Evolutionary conservation across 2,888 invertebrate species (phyloP).

Genomic region (Terebella lapidaria): DNA sequence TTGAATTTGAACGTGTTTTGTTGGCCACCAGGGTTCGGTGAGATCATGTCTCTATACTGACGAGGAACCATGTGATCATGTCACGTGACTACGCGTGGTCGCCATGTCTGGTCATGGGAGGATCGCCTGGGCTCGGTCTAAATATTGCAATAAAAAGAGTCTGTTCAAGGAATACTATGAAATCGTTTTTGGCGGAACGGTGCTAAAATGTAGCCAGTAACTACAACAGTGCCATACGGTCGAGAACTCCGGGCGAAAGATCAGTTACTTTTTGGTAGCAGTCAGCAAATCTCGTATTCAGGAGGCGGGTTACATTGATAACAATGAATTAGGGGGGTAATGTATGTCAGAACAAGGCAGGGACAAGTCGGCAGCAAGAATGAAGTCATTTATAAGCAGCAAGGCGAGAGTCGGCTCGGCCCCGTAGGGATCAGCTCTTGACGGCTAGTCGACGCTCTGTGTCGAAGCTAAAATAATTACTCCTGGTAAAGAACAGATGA

Average conservation of each 20-base stretch:
- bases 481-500: background rate
- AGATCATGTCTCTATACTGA: too few relatives aligned
- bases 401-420: background rate
- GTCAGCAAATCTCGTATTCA: too few relatives aligned
- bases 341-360: background rate
- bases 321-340: background rate
- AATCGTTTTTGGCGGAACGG: too few relatives aligned
- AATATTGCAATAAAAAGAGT: too few relatives aligned
- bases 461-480: background rate
- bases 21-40: background rate
- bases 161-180: too few relatives aligned
- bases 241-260: too few relatives aligned
- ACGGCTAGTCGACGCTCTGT: background rate
- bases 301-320: background rate
- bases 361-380: background rate
- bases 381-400: background rate
- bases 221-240: too few relatives aligned
- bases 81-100: background rate
- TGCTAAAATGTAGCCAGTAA: too few relatives aligned
- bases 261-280: too few relatives aligned
- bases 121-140: background rate
- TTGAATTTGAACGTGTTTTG: background rate
- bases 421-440: background rate
- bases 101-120: background rate
- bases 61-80: too few relatives aligned